A percentile compares a stretch with the other conserved stretches of the same genome.
Evolutionary conservation across 2,113 vertebrate genomes (phyloP).

Genomic region (Smithornis capensis): DNA sequence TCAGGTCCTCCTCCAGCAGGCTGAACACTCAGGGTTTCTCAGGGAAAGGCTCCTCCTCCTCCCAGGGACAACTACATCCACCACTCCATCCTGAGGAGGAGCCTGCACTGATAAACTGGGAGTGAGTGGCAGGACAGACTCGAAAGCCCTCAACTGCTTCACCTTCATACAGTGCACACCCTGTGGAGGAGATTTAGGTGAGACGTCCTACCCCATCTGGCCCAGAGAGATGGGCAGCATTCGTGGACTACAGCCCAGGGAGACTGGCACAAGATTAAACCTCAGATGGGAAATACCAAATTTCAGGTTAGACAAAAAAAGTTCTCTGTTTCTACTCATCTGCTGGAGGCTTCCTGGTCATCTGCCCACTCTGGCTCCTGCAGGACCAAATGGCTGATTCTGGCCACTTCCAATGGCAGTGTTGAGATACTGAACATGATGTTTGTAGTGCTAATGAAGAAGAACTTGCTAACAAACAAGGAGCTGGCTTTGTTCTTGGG

Average conservation of each 20-base stretch:
- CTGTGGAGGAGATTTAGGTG: rapidly evolving
- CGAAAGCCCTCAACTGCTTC: background rate
- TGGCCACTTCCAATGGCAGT: background rate
- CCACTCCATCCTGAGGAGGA: background rate
- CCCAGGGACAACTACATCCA: background rate
- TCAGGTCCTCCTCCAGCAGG: background rate
- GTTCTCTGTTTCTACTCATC: background rate
- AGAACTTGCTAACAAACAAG: background rate
- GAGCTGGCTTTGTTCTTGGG: background rate
- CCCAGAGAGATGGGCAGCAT: background rate
- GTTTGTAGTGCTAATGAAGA: background rate
- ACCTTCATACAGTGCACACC: background rate
- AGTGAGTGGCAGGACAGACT: background rate
- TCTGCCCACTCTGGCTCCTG: background rate
- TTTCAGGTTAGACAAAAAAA: background rate
- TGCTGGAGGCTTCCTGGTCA: background rate
- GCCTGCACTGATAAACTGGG: background rate
- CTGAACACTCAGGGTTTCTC: background rate
- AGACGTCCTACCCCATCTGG: too few relatives aligned
- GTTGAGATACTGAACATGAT: rapidly evolving
- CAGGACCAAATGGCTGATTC: background rate
- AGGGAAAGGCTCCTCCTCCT: background rate
- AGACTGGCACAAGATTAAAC: background rate
- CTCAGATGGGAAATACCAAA: background rate
- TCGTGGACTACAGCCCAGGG: background rate